Evolutionary conservation across 2,113 vertebrate species (phyloP).

Genomic region (Cygnus buccinator): DNA sequence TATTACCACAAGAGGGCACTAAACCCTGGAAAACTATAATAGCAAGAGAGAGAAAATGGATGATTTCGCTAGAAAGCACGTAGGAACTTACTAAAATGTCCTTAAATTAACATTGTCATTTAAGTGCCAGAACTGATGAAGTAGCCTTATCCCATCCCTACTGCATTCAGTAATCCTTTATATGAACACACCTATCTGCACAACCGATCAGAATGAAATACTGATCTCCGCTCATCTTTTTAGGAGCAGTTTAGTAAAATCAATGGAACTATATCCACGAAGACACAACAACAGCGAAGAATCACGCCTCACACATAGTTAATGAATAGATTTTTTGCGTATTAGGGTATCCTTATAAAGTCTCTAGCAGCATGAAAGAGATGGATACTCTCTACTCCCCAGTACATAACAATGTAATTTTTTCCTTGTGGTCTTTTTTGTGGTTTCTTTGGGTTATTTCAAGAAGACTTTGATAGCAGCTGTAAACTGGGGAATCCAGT

Average conservation of each 20-base stretch:
- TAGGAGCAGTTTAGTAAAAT: neutral
- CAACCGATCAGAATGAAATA: neutral
- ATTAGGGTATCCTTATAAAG: neutral
- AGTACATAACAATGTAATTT: neutral
- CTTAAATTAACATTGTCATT: neutral
- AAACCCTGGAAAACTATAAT: neutral
- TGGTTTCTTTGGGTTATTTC: neutral
- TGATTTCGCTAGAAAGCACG: neutral
- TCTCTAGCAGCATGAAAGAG: neutral
- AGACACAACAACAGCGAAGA: neutral
- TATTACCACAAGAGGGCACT: conserved; percentile 15
- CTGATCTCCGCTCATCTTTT: neutral
- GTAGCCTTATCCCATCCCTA: neutral
- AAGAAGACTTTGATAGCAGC: neutral
- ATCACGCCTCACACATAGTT: neutral
- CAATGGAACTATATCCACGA: neutral
- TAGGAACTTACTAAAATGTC: neutral
- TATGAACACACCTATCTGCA: neutral
- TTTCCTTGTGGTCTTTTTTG: neutral
- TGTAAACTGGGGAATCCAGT: neutral
- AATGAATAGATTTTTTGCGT: neutral
- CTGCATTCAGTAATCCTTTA: neutral
- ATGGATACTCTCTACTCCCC: neutral
- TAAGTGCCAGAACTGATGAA: neutral
- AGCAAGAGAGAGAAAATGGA: neutral